These are phyloP conservation scores for Myopa tessellatipennis DNA, from an alignment of 2,888 invertebrate species.

Conservation along the genomic window DNA sequence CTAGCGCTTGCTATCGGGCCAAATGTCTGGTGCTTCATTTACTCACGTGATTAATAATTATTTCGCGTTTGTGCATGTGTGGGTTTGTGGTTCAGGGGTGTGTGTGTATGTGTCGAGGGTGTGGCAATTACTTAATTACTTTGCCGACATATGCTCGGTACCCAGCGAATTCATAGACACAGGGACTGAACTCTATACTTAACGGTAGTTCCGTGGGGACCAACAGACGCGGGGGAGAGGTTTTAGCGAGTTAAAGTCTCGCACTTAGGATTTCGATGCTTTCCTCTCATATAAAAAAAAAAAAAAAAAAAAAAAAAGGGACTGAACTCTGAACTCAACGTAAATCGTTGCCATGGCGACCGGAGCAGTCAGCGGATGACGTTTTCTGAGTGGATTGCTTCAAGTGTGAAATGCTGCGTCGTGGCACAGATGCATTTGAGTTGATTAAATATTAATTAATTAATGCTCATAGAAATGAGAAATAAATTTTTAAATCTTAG, in stretches of 20 bases:
- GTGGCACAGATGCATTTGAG: not conserved
- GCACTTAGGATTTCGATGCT: too few species aligned
- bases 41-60: slow-evolving; percentile 2
- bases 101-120: not conserved
- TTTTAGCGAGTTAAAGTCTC: too few species aligned
- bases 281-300: too few species aligned
- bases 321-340: not conserved
- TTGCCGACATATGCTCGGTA: slow-evolving; percentile 1
- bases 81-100: not conserved
- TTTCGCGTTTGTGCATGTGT: not conserved
- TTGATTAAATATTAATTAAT: not conserved
- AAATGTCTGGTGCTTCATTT: not conserved
- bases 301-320: too few species aligned
- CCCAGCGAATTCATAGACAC: not conserved
- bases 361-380: slow-evolving; percentile 13
- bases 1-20: not conserved
- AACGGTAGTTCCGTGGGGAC: too few species aligned
- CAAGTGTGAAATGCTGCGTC: too few species aligned
- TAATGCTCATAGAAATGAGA: not conserved
- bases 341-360: not conserved
- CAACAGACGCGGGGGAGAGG: too few species aligned
- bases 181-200: too few species aligned
- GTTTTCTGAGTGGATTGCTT: not conserved
- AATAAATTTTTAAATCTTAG: not conserved
- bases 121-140: slow-evolving; percentile 21